phyloP scores from a whole-genome alignment of 1,140 invertebrate genomes.

The Lepidurus apus region DNA sequence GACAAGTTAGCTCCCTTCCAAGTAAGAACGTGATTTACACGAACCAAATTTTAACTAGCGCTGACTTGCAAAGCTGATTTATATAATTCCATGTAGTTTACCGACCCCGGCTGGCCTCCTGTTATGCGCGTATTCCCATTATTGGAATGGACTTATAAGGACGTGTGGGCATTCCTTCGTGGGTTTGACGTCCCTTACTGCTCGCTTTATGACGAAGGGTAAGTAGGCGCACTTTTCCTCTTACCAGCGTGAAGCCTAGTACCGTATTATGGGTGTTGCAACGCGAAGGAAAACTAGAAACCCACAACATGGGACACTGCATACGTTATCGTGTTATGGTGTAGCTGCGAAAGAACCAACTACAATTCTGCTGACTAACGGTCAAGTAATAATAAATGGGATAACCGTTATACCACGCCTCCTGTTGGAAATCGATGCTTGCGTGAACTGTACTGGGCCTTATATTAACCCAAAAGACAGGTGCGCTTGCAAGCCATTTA shows the following conservation, averaged over 20 bases:
- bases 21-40: conserved; percentile 47
- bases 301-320: no score
- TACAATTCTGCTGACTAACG: neutral
- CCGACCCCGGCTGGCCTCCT: conserved; percentile 80
- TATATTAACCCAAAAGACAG: neutral
- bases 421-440: neutral
- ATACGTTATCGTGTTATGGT: no score
- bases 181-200: conserved; percentile 77
- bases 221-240: conserved; percentile 37
- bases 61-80: neutral
- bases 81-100: conserved; percentile 56
- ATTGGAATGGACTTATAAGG: conserved; percentile 79
- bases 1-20: conserved; percentile 59
- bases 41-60: neutral
- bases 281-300: no score
- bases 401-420: neutral
- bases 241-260: conserved; percentile 6
- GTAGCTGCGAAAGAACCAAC: no score
- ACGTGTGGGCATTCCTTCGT: conserved; percentile 83
- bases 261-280: no score
- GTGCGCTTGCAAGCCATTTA: no score
- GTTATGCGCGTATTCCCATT: conserved; percentile 81
- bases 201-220: conserved; percentile 77
- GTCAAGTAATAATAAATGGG: conserved; percentile 15
- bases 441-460: neutral